Base-by-base conservation (phyloP, 2,888 invertebrate genomes). In the Dryomyza anilis region DNA sequence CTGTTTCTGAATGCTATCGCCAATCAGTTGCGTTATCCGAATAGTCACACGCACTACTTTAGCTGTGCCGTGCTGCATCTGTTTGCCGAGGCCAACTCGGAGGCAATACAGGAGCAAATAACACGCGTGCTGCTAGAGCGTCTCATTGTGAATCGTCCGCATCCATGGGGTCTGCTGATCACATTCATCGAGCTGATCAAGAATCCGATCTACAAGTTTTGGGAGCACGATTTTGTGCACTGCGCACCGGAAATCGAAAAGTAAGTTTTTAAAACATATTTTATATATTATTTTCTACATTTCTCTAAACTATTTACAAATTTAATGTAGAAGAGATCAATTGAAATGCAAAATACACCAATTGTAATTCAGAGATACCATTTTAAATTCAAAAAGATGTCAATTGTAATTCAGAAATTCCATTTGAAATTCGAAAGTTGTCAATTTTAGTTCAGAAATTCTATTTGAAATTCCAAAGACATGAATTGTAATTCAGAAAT, bases 231-330 rank as follows among this genome's bases (percentile, higher is more conserved):
- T 79, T 99, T 99, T 85, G 98, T 99, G 1, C 96, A 97, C 80
- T 99, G 99, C 84, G 98, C 99, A 21, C 97, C 98, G 1, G 99
- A 99, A 85, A 98, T 99, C 76, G 97, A 98, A 86, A 98, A 98
- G 96, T 96, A 84, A 89, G 92, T 88, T n/a, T n/a, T n/a, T n/a
- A 45, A 5, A 27, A 52, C 7, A 39, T 7, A 39, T 12, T 33
- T 6, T n/a, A n/a, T n/a, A n/a, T n/a, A n/a, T n/a, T n/a, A n/a
- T n/a, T n/a, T n/a, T n/a, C n/a, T n/a, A n/a, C n/a, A n/a, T n/a
- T n/a, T n/a, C n/a, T n/a, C n/a, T n/a, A n/a, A n/a, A n/a, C n/a
- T n/a, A n/a, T n/a, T n/a, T n/a, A n/a, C n/a, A n/a, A n/a, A n/a
- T n/a, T n/a, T n/a, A n/a, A 14, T 39, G n/a, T n/a, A n/a, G n/a